Conservation (phyloP, 2,888 invertebrate species). For the Harmothoe impar region DNA sequence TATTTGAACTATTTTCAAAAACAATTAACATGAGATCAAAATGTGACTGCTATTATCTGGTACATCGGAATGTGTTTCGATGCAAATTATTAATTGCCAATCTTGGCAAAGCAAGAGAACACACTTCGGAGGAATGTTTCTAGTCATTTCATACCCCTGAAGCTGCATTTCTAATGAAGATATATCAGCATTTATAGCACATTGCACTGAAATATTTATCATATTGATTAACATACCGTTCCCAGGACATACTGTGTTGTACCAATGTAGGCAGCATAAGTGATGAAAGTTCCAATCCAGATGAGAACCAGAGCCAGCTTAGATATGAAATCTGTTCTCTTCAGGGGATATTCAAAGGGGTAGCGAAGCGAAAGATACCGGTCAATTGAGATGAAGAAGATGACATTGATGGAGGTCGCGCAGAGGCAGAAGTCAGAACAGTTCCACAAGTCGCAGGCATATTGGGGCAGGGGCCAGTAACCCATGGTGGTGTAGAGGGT, state of each 20-base stretch:
- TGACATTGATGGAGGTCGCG: slow-evolving; percentile 65
- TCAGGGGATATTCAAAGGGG: slow-evolving; percentile 61
- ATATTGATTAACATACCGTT: background rate
- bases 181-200: background rate
- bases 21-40: too few species aligned
- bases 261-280: slow-evolving; percentile 51
- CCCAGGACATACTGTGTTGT: slow-evolving; percentile 54
- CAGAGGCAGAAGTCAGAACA: slow-evolving; percentile 63
- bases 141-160: too few species aligned
- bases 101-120: too few species aligned
- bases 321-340: slow-evolving; percentile 20
- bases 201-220: background rate
- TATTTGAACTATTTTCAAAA: too few species aligned
- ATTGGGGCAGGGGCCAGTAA: slow-evolving; percentile 63
- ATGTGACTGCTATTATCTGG: too few species aligned
- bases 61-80: too few species aligned
- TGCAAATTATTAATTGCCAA: too few species aligned
- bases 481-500: slow-evolving; percentile 63
- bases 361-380: slow-evolving; percentile 54
- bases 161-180: too few species aligned
- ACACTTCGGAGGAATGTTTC: too few species aligned
- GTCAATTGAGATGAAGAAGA: slow-evolving; percentile 65
- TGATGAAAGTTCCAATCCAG: slow-evolving; percentile 58
- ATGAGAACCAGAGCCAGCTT: slow-evolving; percentile 55
- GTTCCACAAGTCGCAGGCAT: slow-evolving; percentile 65